Conservation (phyloP, 2,797 vertebrate genomes). For the Myoxocephalus aenaeus region DNA sequence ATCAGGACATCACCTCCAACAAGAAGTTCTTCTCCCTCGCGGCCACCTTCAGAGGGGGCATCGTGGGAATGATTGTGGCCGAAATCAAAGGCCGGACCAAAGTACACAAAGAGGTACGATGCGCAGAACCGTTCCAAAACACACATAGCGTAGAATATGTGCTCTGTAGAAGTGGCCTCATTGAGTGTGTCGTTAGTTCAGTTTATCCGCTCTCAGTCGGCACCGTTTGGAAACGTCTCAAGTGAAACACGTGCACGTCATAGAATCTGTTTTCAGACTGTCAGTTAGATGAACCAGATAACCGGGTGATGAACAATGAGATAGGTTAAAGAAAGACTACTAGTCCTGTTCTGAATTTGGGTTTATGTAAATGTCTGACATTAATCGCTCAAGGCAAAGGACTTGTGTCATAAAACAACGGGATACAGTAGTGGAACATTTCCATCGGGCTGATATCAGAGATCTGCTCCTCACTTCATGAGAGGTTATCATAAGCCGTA, state of each 20-base stretch:
- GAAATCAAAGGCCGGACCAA: constrained; percentile 99
- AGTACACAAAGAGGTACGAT: constrained; percentile 96
- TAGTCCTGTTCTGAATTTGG: no score
- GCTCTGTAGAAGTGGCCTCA: not conserved
- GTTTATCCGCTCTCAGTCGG: not conserved
- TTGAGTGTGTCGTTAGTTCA: not conserved
- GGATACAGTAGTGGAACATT: no score
- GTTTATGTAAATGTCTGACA: no score
- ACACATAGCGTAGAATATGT: not conserved
- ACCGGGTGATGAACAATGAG: no score
- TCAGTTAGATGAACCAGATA: constrained; percentile 55
- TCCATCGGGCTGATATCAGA: not conserved
- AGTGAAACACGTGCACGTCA: constrained; percentile 44
- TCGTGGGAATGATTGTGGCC: constrained; percentile 99
- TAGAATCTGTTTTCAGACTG: constrained; percentile 64
- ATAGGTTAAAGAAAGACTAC: no score
- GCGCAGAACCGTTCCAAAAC: not conserved
- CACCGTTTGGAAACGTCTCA: constrained; percentile 32
- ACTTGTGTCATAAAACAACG: no score
- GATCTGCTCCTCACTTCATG: not conserved
- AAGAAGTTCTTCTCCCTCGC: constrained; percentile 99
- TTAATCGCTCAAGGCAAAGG: no score
- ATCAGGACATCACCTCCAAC: constrained; percentile 99
- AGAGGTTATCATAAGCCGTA: not conserved
- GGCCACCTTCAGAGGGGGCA: constrained; percentile 94